A percentile compares a stretch with the other conserved stretches of the same genome.
Evolutionary conservation across 2,797 vertebrate genomes (phyloP).

Genomic region (Acestrorhynchus altus): DNA sequence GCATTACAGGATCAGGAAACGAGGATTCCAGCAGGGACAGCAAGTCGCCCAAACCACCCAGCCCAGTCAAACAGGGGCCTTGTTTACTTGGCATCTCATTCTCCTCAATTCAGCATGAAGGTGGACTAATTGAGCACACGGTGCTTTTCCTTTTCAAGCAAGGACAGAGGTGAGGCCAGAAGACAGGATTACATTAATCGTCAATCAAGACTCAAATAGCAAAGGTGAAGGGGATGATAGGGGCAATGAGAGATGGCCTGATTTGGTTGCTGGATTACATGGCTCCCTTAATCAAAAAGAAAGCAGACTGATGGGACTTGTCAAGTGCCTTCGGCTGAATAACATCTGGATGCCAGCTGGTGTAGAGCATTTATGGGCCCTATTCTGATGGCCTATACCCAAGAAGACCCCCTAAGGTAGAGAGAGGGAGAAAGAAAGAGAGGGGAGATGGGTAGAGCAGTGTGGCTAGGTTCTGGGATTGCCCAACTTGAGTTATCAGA

Average conservation of each 20-base stretch:
- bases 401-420: constrained; percentile 49
- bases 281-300: constrained; percentile 32
- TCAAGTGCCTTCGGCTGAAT: constrained; percentile 41
- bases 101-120: constrained; percentile 66
- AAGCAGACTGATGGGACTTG: constrained; percentile 49
- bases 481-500: constrained; percentile 55
- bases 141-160: constrained; percentile 66
- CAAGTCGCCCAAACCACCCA: neutral
- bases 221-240: constrained; percentile 2
- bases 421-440: constrained; percentile 31
- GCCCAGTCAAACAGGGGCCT: neutral
- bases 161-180: constrained; percentile 62
- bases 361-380: constrained; percentile 29
- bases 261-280: constrained; percentile 5
- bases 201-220: constrained; percentile 56
- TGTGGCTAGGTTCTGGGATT: constrained; percentile 22
- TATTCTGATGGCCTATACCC: constrained; percentile 45
- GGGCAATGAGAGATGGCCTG: constrained; percentile 12
- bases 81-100: constrained; percentile 58
- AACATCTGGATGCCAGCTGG: constrained; percentile 67
- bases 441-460: constrained; percentile 35
- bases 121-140: constrained; percentile 68
- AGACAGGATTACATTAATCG: constrained; percentile 63
- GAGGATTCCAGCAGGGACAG: constrained; percentile 27
- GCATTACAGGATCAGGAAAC: constrained; percentile 43